These are phyloP conservation scores for Corydoras maculifer DNA, from an alignment of 2,113 vertebrate genomes.

Conservation along the genomic window DNA sequence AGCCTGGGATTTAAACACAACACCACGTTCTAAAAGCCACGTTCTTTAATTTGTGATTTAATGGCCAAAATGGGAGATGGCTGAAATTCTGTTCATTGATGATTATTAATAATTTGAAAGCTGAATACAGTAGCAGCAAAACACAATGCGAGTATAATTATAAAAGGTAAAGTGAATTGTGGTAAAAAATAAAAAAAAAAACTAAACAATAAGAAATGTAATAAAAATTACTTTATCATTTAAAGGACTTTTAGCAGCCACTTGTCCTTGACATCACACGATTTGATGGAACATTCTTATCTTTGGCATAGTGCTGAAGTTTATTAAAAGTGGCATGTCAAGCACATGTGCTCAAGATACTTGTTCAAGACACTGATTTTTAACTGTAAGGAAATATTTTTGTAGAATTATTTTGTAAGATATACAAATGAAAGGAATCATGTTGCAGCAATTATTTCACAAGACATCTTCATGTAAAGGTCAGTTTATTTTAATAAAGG, in stretches of 20 bases:
- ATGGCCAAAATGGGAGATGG: slow-evolving; percentile 56
- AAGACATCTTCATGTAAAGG: neutral
- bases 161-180: too few relatives aligned
- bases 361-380: neutral
- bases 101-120: slow-evolving; percentile 56
- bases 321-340: neutral
- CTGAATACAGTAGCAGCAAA: slow-evolving; percentile 40
- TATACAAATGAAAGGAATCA: neutral
- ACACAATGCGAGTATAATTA: neutral
- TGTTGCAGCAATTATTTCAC: neutral
- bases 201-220: too few relatives aligned
- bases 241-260: too few relatives aligned
- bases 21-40: slow-evolving; percentile 45
- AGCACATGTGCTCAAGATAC: neutral
- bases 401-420: neutral
- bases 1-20: slow-evolving; percentile 47
- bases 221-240: too few relatives aligned
- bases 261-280: too few relatives aligned
- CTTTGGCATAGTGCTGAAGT: too few relatives aligned
- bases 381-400: neutral
- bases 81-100: slow-evolving; percentile 59
- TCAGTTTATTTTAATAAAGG: slow-evolving; percentile 10
- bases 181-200: too few relatives aligned
- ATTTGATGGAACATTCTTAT: too few relatives aligned
- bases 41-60: slow-evolving; percentile 56